phyloP scores from a whole-genome alignment of 2,888 invertebrate species.

The Beris morrisii region DNA sequence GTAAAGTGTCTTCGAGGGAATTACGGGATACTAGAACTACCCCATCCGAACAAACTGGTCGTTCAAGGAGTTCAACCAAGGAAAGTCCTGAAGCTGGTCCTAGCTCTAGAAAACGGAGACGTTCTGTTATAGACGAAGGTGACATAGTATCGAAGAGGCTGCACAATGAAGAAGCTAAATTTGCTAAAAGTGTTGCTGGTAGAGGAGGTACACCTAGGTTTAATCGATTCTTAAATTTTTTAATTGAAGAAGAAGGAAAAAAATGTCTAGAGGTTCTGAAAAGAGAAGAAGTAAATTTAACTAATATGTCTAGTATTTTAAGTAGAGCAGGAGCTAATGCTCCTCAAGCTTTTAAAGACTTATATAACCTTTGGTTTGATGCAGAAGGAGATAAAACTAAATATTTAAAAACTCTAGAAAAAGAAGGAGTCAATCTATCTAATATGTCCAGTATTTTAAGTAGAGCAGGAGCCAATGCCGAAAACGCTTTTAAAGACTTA shows the following conservation, averaged over 20 bases:
- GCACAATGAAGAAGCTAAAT: slow-evolving; percentile 43
- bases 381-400: slow-evolving; percentile 35
- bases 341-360: slow-evolving; percentile 40
- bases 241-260: slow-evolving; percentile 42
- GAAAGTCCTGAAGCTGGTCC: too few species aligned
- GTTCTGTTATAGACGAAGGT: slow-evolving; percentile 15
- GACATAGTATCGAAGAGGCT: slow-evolving; percentile 11
- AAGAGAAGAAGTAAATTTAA: slow-evolving; percentile 15
- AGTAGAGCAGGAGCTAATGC: slow-evolving; percentile 41
- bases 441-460: slow-evolving; percentile 22
- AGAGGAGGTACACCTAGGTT: slow-evolving; percentile 47
- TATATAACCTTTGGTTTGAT: slow-evolving; percentile 40
- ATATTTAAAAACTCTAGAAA: slow-evolving; percentile 22
- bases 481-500: slow-evolving; percentile 41
- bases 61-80: too few species aligned
- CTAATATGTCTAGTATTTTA: slow-evolving; percentile 42
- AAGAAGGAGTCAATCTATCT: slow-evolving; percentile 7
- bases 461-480: slow-evolving; percentile 23
- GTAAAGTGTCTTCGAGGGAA: too few species aligned
- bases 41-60: not conserved
- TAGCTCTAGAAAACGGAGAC: slow-evolving; percentile 2
- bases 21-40: not conserved
- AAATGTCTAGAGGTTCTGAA: slow-evolving; percentile 18
- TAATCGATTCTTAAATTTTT: slow-evolving; percentile 48
- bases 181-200: slow-evolving; percentile 48